phyloP scores from a whole-genome alignment of 2,113 vertebrate species.

The Xyrauchen texanus region DNA sequence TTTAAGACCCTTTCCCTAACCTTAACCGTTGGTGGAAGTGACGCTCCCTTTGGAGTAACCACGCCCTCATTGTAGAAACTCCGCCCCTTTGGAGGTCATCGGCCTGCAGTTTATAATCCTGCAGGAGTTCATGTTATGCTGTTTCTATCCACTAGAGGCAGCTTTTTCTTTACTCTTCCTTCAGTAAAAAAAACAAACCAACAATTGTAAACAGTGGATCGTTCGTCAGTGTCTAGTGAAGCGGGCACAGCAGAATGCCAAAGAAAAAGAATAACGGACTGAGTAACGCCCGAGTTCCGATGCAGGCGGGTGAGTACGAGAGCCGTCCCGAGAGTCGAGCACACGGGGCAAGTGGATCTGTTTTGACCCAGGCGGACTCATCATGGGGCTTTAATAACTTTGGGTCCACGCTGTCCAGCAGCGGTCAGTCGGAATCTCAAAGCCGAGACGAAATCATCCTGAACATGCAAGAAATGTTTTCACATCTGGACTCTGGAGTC shows the following conservation, averaged over 20 bases:
- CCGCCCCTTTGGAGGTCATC: too few relatives aligned
- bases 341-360: neutral
- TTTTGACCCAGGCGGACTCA: neutral
- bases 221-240: neutral
- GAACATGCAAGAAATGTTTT: slow-evolving; percentile 92
- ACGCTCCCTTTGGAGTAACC: too few relatives aligned
- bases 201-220: slow-evolving; percentile 7
- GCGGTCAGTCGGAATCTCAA: slow-evolving; percentile 10
- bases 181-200: slow-evolving; percentile 45
- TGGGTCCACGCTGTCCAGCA: neutral
- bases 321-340: slow-evolving; percentile 5
- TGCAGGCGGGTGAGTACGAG: slow-evolving; percentile 61
- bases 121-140: neutral
- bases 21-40: too few relatives aligned
- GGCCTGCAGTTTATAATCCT: too few relatives aligned
- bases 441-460: slow-evolving; percentile 79
- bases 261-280: slow-evolving; percentile 83
- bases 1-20: too few relatives aligned
- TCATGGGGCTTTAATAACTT: slow-evolving; percentile 49
- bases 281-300: slow-evolving; percentile 76
- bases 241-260: slow-evolving; percentile 77
- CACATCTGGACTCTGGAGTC: slow-evolving; percentile 89
- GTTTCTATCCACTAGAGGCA: neutral
- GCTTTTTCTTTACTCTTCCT: neutral
- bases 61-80: too few relatives aligned